Conservation (phyloP, 2,888 invertebrate species). For the Hypolimnas misippus region DNA sequence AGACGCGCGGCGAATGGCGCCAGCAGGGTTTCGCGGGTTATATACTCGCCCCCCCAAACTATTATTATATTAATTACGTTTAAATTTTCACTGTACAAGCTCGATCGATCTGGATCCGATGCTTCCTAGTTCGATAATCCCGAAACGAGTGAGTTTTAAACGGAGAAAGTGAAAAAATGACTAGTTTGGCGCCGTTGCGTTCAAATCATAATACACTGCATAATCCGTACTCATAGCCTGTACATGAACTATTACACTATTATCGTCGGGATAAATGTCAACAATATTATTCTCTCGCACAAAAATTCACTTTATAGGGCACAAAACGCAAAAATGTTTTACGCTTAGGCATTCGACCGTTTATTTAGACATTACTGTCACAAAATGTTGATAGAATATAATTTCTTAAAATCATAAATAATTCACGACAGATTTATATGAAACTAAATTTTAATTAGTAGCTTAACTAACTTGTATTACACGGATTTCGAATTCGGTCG, state of each 20-base stretch:
- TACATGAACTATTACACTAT: background rate
- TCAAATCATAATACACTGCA: background rate
- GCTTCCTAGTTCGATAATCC: slow-evolving; percentile 68
- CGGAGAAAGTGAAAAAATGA: slow-evolving; percentile 26
- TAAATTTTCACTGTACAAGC: slow-evolving; percentile 70
- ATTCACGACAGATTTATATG: too few species aligned
- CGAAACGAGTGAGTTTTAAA: slow-evolving; percentile 40
- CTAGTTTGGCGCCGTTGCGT: slow-evolving; percentile 6
- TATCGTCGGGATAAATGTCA: too few species aligned
- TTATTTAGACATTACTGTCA: too few species aligned
- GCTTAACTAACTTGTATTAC: too few species aligned
- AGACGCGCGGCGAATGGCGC: slow-evolving; percentile 78
- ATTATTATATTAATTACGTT: slow-evolving; percentile 79
- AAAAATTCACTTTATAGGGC: too few species aligned
- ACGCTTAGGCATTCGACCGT: too few species aligned
- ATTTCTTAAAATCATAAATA: too few species aligned
- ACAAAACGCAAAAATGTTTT: too few species aligned
- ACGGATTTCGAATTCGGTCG: too few species aligned
- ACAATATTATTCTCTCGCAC: too few species aligned
- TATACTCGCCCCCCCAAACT: slow-evolving; percentile 79
- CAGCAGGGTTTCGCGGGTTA: slow-evolving; percentile 54
- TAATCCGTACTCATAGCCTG: slow-evolving; percentile 1
- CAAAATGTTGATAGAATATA: too few species aligned
- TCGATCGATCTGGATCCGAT: slow-evolving; percentile 68
- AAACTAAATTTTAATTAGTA: too few species aligned